These are phyloP conservation scores for Acanthaster planci DNA, from an alignment of 35 echinoderm and acorn worm species.

Conservation along the genomic window DNA sequence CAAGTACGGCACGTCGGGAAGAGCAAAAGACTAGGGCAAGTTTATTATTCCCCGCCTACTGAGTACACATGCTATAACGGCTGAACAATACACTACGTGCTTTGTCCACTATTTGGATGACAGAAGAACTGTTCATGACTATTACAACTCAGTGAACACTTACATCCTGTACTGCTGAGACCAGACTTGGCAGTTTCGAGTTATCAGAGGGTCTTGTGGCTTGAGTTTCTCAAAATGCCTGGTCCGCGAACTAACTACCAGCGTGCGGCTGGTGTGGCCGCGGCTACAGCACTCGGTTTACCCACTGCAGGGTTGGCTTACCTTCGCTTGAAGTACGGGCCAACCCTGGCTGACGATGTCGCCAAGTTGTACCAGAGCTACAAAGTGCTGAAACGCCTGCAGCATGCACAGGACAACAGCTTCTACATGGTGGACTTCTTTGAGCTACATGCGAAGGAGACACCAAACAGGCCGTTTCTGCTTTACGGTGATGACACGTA, in stretches of 20 bases:
- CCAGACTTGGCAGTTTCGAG: too few species aligned
- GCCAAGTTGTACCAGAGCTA: neutral
- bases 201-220: too few species aligned
- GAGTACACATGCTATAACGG: too few species aligned
- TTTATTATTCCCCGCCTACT: too few species aligned
- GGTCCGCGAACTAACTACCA: neutral
- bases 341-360: neutral
- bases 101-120: too few species aligned
- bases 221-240: too few species aligned
- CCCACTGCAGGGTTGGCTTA: neutral
- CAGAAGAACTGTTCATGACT: too few species aligned
- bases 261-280: neutral
- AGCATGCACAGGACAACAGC: neutral
- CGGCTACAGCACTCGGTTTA: neutral
- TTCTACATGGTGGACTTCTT: conserved; percentile 66
- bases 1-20: too few species aligned
- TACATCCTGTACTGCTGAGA: too few species aligned
- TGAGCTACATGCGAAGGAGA: conserved; percentile 33
- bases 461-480: conserved; percentile 58
- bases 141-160: too few species aligned
- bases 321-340: conserved; percentile 34
- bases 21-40: too few species aligned
- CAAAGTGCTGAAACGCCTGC: neutral
- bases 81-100: too few species aligned
- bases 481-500: conserved; percentile 65